These are phyloP conservation scores for Palythoa caribaeorum DNA, from an alignment of 92 coral and sea anemone species.

Conservation along the genomic window DNA sequence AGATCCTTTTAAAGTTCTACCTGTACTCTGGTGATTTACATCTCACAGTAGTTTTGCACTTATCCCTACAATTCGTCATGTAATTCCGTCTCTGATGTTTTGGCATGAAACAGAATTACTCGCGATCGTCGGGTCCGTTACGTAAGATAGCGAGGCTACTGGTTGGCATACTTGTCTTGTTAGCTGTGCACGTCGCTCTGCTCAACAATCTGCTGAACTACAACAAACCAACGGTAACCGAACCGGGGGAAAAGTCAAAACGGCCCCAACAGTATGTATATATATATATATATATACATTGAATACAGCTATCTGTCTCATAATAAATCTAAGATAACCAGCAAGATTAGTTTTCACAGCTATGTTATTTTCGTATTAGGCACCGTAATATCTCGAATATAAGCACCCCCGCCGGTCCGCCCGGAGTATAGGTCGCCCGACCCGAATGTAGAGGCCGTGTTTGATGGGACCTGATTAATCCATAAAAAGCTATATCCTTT, in stretches of 20 bases:
- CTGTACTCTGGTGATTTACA: not conserved
- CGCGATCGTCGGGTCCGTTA: not conserved
- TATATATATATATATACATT: not conserved
- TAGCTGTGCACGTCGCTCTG: slow-evolving; percentile 34
- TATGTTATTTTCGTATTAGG: not conserved
- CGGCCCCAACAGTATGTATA: not conserved
- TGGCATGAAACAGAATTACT: slow-evolving; percentile 20
- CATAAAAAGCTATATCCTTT: too few relatives aligned
- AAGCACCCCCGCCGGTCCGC: too few relatives aligned
- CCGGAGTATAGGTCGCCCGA: too few relatives aligned
- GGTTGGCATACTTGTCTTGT: not conserved
- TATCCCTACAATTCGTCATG: not conserved
- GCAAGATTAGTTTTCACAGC: not conserved
- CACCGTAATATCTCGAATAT: too few relatives aligned
- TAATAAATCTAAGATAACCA: not conserved
- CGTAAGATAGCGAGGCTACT: not conserved
- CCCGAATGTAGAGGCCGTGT: too few relatives aligned
- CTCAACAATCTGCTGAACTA: slow-evolving; percentile 30
- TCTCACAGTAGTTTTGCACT: not conserved
- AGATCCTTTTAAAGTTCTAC: not conserved
- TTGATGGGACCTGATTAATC: too few relatives aligned
- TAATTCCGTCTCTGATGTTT: not conserved
- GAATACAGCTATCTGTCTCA: not conserved
- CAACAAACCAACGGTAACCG: slow-evolving; percentile 16
- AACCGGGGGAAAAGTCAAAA: not conserved